Conservation (phyloP, 1,140 invertebrate species). For the Luehdorfia chinensis region DNA sequence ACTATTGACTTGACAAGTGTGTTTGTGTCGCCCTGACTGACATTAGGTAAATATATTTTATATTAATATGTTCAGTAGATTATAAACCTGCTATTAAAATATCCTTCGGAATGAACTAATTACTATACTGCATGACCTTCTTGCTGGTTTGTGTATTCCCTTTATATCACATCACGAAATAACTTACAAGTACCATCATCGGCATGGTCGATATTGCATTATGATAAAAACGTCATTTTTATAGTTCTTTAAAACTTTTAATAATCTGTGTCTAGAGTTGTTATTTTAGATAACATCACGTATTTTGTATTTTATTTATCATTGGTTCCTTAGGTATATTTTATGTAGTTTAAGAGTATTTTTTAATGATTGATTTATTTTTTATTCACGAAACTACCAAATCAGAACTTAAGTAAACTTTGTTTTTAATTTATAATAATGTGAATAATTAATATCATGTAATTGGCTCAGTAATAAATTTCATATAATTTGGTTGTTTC, state of each 20-base stretch:
- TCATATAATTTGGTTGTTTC: constrained; percentile 17
- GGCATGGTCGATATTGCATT: constrained; percentile 48
- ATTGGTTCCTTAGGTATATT: constrained; percentile 14
- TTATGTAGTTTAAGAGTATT: constrained; percentile 12
- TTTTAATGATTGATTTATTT: constrained; percentile 5
- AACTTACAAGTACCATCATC: constrained; percentile 39
- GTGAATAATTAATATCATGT: neutral
- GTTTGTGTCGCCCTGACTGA: constrained; percentile 70
- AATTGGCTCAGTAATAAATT: constrained; percentile 2
- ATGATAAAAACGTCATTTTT: constrained; percentile 3
- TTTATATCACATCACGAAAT: constrained; percentile 43
- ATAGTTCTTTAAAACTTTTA: neutral
- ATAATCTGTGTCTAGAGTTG: constrained; percentile 21
- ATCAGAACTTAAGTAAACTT: neutral
- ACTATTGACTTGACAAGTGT: constrained; percentile 63
- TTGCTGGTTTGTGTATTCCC: constrained; percentile 52
- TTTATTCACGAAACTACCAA: constrained; percentile 10
- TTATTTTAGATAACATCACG: constrained; percentile 36
- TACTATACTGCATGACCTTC: constrained; percentile 63
- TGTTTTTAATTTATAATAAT: neutral
- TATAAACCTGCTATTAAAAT: constrained; percentile 55
- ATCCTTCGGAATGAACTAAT: constrained; percentile 73
- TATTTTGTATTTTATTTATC: constrained; percentile 23
- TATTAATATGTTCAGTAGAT: constrained; percentile 64
- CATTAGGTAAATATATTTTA: constrained; percentile 73